phyloP scores from a whole-genome alignment of 1,140 invertebrate genomes.

The Rhyzopertha dominica region DNA sequence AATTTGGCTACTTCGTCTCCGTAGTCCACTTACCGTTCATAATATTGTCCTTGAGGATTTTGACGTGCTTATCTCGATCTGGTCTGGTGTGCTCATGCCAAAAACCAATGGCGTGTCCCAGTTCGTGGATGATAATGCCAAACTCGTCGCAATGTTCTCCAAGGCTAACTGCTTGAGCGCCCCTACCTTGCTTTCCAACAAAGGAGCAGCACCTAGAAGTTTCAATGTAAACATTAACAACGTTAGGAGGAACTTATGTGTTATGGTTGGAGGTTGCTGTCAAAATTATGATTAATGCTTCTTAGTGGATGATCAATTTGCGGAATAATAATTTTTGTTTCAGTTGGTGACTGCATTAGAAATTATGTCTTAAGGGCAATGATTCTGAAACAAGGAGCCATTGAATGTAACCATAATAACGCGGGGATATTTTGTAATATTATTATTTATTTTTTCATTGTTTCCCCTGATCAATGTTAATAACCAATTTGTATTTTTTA shows the following conservation, averaged over 20 bases:
- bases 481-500: no score
- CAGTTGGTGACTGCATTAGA: no score
- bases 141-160: conserved; percentile 32
- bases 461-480: no score
- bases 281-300: no score
- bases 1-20: no score
- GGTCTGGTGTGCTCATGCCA: conserved; percentile 98
- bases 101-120: conserved; percentile 70
- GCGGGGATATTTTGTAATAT: no score
- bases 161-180: conserved; percentile 32
- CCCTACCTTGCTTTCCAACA: conserved; percentile 38
- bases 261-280: background rate
- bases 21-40: conserved; percentile 70
- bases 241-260: conserved; percentile 2
- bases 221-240: conserved; percentile 3
- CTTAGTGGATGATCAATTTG: no score
- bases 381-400: no score
- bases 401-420: no score
- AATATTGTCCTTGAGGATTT: conserved; percentile 90
- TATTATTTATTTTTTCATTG: no score
- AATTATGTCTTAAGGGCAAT: no score
- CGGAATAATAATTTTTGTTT: no score
- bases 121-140: conserved; percentile 51
- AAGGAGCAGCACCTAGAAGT: conserved; percentile 42
- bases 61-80: conserved; percentile 87